Conservation (phyloP, 2,888 invertebrate genomes). For the Lordiphosa andalusiaca region DNA sequence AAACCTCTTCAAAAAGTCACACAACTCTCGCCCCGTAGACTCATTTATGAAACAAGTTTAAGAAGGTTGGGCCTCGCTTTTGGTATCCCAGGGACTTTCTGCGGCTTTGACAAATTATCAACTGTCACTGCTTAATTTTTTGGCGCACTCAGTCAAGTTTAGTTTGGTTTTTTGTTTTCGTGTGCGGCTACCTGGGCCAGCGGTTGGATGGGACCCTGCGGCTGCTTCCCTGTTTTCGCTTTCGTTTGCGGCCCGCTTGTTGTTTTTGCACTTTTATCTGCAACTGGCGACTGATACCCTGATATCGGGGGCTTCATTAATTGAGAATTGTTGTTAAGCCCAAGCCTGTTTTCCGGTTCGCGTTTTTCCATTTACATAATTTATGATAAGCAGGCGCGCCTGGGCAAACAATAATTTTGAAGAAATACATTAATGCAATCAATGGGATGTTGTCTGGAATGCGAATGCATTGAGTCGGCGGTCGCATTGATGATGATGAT, state of each 20-base stretch:
- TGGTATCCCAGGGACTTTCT: conserved; percentile 29
- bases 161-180: conserved; percentile 15
- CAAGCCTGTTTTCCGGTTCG: conserved; percentile 72
- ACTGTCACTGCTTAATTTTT: conserved; percentile 77
- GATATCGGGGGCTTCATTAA: conserved; percentile 77
- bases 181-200: not conserved
- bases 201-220: not conserved
- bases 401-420: conserved; percentile 79
- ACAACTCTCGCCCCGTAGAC: not conserved
- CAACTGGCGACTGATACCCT: conserved; percentile 56
- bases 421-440: conserved; percentile 77
- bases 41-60: conserved; percentile 52
- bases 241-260: conserved; percentile 33
- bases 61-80: conserved; percentile 19
- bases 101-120: conserved; percentile 78
- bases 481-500: conserved; percentile 54
- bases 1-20: not conserved
- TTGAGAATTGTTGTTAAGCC: conserved; percentile 78
- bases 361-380: conserved; percentile 79
- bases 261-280: conserved; percentile 57
- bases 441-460: conserved; percentile 50
- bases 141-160: conserved; percentile 65
- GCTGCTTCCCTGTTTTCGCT: conserved; percentile 43
- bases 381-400: conserved; percentile 79
- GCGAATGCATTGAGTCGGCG: conserved; percentile 31